Evolutionary conservation across 2,113 vertebrate genomes (phyloP), one percentile per base, ranked within the genome.

Genomic region (Crotalus tigris): DNA sequence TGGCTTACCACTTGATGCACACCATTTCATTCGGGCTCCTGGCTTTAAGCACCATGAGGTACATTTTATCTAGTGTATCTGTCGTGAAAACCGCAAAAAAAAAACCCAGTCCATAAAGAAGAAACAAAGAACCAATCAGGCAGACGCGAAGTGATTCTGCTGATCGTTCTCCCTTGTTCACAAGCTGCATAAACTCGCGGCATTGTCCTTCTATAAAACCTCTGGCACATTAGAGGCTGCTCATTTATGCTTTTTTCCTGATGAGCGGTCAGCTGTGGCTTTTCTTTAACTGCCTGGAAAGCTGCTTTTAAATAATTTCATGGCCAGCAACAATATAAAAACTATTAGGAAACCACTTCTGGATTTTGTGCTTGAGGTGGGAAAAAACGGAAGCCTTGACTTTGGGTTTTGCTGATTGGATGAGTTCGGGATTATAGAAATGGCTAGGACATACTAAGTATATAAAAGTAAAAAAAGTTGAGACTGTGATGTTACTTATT

Each of bases 11-110:
- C 93, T 96, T 99, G 90, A 94, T 98, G 57, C 99, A 99, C 92
- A 98, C 98, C 0, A 91, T 99, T 59, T 97, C 99, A 93, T 99
- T 98, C 17, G 99, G 99, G 54, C 97, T 98, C 85, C 97, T 99
- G 95, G 99, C 99, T 19, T 97, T 99, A 97, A 99, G 99, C 97
- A 99, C 99, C 13, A 99, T 99, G 99, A 99, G 99, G 99, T 99
- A 98, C 96, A 3, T 29, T 6, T 92, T 5, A n/a, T 92, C 91
- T 19, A 15, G 0, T 55, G 24, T 87, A 7, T 87, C 89, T 53
- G 46, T 44, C 69, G 46, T 85, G 51, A 15, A 21, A 46, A 55
- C 12, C 19, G 11, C 29, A 13, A n/a, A 64, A 69, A 64, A 23
- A 54, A 12, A 54, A 53, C 3, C 17, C 19, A 12, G 46, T 33